Evolutionary conservation across 1,140 invertebrate genomes (phyloP), one percentile per base, ranked within the genome.

Genomic region (Aphelenchoides avenae): DNA sequence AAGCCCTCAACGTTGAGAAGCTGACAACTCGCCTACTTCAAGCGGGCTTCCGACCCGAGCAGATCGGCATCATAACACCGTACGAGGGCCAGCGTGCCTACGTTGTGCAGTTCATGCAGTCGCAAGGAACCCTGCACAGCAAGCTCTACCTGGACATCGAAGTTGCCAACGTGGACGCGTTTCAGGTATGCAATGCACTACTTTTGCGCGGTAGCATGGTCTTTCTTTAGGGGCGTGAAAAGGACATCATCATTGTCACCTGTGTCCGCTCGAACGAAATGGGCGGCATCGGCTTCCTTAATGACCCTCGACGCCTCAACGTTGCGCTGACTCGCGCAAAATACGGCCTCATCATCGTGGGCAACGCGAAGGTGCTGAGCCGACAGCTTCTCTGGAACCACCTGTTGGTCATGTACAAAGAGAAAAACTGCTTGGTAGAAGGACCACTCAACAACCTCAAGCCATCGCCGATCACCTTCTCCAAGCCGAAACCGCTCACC

Each of bases 51-150:
- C 89, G 91, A 70, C 93, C 95, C 0, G 91, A 95, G 68, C 94
- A 98, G 78, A 98, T 99, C 52, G 95, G 95, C n/a, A 90, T 98
- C 26, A 95, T 99, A 39, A 99, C 95, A 0, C 95, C 95, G 0
- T 99, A 99, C 66, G 94, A 98, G 80, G 71, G 95, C 0, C 95
- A 99, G 76, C 80, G 95, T n/a, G 91, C 93, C 0, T 98, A 94
- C 79, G 80, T 98, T 42, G 93, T 87, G 22, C 92, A 98, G 71
- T 93, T 96, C 70, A 97, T 98, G 92, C 93, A 98, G 76, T 94
- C 95, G 73, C 93, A 95, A 79, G 95, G 94, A 4, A 88, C 90
- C 2, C 80, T 99, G 6, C 91, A 97, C 74, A 86, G 89, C 5
- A 95, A 96, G 77, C 79, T 98, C 0, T 99, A 99, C 79, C 89